phyloP scores from a whole-genome alignment of 1,140 invertebrate genomes.

The Pseudomyrmex dendroicus region DNA sequence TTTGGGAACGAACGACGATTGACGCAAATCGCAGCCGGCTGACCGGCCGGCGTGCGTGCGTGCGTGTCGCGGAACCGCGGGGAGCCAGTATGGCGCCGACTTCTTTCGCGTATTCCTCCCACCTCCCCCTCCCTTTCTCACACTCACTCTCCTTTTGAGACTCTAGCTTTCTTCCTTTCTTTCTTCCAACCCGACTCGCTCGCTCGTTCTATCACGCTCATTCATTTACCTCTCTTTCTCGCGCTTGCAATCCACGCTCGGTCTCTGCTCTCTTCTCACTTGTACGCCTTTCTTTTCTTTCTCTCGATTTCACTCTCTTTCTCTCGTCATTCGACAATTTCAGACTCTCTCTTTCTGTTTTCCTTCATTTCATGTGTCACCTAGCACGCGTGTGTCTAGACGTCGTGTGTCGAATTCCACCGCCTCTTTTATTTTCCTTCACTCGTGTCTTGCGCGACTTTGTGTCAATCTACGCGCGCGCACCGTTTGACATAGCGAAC shows the following conservation, averaged over 20 bases:
- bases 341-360: conserved; percentile 2
- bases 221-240: conserved; percentile 19
- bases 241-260: background rate
- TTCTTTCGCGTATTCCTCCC: conserved; percentile 68
- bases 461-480: conserved; percentile 36
- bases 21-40: conserved; percentile 54
- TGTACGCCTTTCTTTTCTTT: conserved; percentile 18
- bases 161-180: conserved; percentile 62
- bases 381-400: background rate
- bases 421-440: background rate
- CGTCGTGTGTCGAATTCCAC: background rate
- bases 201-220: conserved; percentile 7
- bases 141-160: conserved; percentile 69
- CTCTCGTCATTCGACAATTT: conserved; percentile 19
- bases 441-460: conserved; percentile 26
- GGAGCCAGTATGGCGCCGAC: conserved; percentile 78
- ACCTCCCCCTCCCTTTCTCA: background rate
- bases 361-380: conserved; percentile 13
- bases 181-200: conserved; percentile 14
- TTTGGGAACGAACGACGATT: conserved; percentile 61
- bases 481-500: conserved; percentile 9
- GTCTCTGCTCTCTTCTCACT: background rate
- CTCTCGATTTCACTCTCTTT: conserved; percentile 1
- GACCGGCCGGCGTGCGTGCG: conserved; percentile 14
- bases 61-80: conserved; percentile 70